Evolutionary conservation across 2,888 invertebrate genomes (phyloP).

Genomic region (Arctia plantaginis): DNA sequence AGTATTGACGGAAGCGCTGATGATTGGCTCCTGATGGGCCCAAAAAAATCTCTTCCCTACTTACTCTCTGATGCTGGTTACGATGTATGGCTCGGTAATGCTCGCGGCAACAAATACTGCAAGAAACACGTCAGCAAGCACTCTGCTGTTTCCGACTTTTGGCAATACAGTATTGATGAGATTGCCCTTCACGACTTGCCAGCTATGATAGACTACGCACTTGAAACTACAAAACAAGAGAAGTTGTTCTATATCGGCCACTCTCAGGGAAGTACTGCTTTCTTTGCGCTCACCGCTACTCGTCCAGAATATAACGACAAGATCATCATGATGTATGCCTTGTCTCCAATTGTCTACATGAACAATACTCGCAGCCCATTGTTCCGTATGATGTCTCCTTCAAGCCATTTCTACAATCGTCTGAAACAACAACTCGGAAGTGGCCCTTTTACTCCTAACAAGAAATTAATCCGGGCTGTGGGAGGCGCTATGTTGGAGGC

Average conservation of each 20-base stretch:
- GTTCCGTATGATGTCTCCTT: conserved; percentile 75
- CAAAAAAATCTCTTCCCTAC: conserved; percentile 81
- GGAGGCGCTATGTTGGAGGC: conserved; percentile 74
- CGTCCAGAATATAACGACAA: conserved; percentile 76
- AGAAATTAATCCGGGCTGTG: conserved; percentile 63
- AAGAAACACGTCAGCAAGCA: conserved; percentile 73
- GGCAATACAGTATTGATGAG: conserved; percentile 80
- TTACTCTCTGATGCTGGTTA: conserved; percentile 74
- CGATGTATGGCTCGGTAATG: conserved; percentile 82
- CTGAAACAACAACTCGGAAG: conserved; percentile 64
- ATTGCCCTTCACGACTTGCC: conserved; percentile 78
- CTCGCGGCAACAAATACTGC: conserved; percentile 78
- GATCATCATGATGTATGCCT: conserved; percentile 74
- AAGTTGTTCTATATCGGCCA: conserved; percentile 78
- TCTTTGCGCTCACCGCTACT: conserved; percentile 72
- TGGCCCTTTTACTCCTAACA: conserved; percentile 69
- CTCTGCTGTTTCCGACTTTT: conserved; percentile 73
- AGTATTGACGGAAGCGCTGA: conserved; percentile 89
- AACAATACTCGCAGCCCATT: conserved; percentile 75
- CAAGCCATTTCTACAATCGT: conserved; percentile 63
- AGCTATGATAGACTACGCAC: conserved; percentile 77
- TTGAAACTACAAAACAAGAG: conserved; percentile 66
- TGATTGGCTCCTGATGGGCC: conserved; percentile 89
- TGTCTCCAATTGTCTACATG: conserved; percentile 82
- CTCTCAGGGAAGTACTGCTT: conserved; percentile 71